These are phyloP conservation scores for Tanypteryx hageni DNA, from an alignment of 2,888 invertebrate species.

Conservation along the genomic window DNA sequence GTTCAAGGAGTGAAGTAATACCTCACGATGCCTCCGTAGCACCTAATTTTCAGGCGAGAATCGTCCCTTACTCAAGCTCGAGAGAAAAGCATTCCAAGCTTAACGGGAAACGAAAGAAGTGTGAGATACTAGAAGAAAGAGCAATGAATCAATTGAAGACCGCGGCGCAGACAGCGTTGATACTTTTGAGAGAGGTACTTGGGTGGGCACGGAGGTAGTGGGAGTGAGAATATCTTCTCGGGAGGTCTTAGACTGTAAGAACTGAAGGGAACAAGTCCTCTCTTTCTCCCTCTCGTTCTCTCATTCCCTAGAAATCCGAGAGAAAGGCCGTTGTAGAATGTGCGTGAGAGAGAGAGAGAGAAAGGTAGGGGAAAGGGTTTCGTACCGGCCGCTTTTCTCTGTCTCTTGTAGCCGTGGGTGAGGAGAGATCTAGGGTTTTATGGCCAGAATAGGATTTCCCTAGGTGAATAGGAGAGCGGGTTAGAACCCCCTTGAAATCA, in stretches of 20 bases:
- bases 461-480: neutral
- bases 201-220: neutral
- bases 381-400: neutral
- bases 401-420: neutral
- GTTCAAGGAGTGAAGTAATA: neutral
- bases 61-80: neutral
- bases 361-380: neutral
- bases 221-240: neutral
- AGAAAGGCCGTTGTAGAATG: neutral
- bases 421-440: neutral
- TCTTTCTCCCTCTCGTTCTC: neutral
- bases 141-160: constrained; percentile 57
- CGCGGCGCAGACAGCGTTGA: constrained; percentile 23
- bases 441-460: constrained; percentile 23
- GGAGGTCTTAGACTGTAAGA: constrained; percentile 21
- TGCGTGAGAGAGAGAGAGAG: neutral
- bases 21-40: neutral
- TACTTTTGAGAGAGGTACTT: constrained; percentile 15
- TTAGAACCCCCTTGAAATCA: constrained; percentile 24
- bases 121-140: constrained; percentile 4
- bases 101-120: constrained; percentile 23
- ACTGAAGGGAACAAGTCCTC: constrained; percentile 6
- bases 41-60: neutral
- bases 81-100: constrained; percentile 6
- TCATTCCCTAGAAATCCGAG: constrained; percentile 2